Evolutionary conservation across 2,113 vertebrate genomes (phyloP).

Genomic region (Apus apus): DNA sequence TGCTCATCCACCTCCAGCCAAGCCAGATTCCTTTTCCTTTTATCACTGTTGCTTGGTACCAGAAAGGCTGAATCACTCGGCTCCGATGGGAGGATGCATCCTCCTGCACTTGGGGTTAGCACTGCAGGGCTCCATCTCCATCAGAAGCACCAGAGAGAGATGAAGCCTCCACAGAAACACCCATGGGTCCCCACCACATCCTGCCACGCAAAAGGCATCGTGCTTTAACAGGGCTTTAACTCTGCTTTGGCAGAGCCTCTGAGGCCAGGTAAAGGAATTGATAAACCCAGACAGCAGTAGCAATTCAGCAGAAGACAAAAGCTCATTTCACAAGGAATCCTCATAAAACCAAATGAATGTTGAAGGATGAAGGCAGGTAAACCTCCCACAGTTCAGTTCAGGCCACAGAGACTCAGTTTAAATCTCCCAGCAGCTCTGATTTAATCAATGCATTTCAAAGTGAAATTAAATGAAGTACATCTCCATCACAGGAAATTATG

Average conservation of each 20-base stretch:
- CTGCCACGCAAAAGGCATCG: background rate
- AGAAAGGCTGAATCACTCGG: background rate
- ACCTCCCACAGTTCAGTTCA: constrained; percentile 59
- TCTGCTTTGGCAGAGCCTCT: accelerated
- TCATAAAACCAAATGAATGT: constrained; percentile 56
- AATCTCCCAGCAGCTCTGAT: constrained; percentile 65
- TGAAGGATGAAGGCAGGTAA: constrained; percentile 67
- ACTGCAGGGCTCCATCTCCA: background rate
- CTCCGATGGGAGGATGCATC: background rate
- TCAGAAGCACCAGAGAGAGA: background rate
- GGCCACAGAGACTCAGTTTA: constrained; percentile 52
- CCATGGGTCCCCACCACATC: accelerated
- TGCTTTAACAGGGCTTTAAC: background rate
- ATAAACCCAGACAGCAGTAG: constrained; percentile 10
- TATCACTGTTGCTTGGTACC: background rate
- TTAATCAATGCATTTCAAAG: constrained; percentile 69
- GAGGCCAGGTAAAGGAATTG: background rate
- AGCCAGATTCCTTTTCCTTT: background rate
- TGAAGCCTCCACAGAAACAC: background rate
- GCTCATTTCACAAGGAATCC: constrained; percentile 49
- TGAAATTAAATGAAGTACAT: constrained; percentile 68
- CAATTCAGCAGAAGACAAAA: background rate
- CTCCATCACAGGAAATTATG: constrained; percentile 59
- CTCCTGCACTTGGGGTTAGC: background rate
- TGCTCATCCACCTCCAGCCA: background rate